Percentiles rank a stretch among this genome's conserved stretches.
These are phyloP conservation scores for Antedon mediterranea DNA, from an alignment of 53 echinoderm and acorn worm species.

Conservation along the genomic window DNA sequence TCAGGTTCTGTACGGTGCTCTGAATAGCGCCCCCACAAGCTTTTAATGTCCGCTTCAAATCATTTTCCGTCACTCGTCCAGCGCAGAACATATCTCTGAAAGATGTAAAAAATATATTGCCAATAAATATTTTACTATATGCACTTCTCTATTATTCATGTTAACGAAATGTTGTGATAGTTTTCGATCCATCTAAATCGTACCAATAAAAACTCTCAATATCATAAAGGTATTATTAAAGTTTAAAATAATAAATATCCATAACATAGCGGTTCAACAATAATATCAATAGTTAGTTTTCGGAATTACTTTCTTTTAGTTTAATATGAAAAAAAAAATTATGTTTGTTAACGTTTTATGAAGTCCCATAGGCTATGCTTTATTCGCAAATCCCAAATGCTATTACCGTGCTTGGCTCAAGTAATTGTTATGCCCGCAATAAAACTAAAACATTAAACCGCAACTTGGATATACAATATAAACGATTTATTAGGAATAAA, in stretches of 20 bases:
- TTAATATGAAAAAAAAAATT: not conserved
- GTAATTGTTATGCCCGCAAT: not conserved
- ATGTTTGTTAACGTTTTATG: not conserved
- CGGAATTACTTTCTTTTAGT: not conserved
- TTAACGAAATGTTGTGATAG: too few species aligned
- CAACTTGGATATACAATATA: not conserved
- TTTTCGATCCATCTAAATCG: too few species aligned
- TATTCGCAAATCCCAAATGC: not conserved
- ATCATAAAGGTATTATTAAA: too few species aligned
- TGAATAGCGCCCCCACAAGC: conserved; percentile 99
- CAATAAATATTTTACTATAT: too few species aligned
- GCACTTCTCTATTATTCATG: too few species aligned
- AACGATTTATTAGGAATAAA: not conserved
- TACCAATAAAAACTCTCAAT: too few species aligned
- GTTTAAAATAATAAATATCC: too few species aligned
- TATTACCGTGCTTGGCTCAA: not conserved
- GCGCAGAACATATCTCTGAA: conserved; percentile 93
- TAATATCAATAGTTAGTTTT: not conserved
- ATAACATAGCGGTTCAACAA: too few species aligned
- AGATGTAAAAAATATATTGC: not conserved
- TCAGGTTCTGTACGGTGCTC: conserved; percentile 80
- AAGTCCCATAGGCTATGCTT: not conserved
- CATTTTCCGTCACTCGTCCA: conserved; percentile 68
- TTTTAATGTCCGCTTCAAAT: conserved; percentile 85
- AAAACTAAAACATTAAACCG: not conserved